Evolutionary conservation across 2,797 vertebrate species (phyloP), one percentile per base, ranked within the genome.

Genomic region (Lutjanus argentimaculatus): DNA sequence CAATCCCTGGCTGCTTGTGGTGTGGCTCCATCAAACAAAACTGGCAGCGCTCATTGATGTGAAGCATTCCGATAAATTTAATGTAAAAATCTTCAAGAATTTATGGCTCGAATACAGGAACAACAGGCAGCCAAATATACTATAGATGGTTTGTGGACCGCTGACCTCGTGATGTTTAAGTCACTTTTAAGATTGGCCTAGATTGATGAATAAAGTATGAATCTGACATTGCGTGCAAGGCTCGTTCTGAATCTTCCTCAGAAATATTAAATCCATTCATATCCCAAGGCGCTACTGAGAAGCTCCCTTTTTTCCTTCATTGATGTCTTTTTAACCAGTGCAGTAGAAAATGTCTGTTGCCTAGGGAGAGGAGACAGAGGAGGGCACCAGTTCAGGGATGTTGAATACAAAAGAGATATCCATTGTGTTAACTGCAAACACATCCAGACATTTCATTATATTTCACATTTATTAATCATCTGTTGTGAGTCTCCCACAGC

Each of bases 191-290:
- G 57, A 79, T 65, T 74, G 53, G 51, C 43, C 30, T 10, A 45
- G 48, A 87, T 85, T 7, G 67, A 77, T 84, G 77, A 86, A 88
- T 86, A 80, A 88, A 82, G 58, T 45, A 78, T 75, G 71, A 84
- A 80, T 83, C 68, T 63, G 72, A 82, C 83, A 88, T 42, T 66
- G 76, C 51, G 2, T 86, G 75, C 75, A 58, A 76, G 81, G 51
- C 72, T 85, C 55, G 14, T 77, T 79, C 56, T 58, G 73, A 89
- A 82, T 76, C 67, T 63, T 84, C 56, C 57, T 48, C 61, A 68
- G 71, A 86, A 82, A 88, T 79, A 87, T 83, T 84, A 81, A 86
- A 85, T 83, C 80, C 30, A 79, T 88, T 89, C 79, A 79, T 83
- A 85, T 86, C 85, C 70, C 61, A 75, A 67, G 65, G 83, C 78